phyloP scores from a whole-genome alignment of 2,113 vertebrate species.

The Mobula hypostoma region DNA sequence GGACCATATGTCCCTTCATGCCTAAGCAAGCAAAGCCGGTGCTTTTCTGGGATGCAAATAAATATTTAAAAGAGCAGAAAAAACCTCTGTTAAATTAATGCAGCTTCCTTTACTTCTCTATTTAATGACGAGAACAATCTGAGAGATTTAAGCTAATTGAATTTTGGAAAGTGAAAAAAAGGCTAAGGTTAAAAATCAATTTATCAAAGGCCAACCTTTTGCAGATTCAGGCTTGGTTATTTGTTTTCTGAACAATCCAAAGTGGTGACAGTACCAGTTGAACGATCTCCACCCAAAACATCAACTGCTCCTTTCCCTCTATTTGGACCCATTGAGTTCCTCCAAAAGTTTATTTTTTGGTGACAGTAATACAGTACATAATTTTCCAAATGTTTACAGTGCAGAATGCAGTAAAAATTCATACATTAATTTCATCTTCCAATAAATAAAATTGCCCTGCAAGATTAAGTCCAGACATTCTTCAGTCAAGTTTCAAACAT shows the following conservation, averaged over 20 bases:
- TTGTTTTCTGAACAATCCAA: not conserved
- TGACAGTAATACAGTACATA: not conserved
- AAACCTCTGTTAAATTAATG: not conserved
- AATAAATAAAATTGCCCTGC: not conserved
- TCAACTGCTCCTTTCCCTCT: no score
- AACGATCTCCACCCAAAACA: no score
- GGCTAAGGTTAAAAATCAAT: not conserved
- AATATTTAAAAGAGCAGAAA: not conserved
- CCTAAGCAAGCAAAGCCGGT: no score
- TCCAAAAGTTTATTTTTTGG: no score
- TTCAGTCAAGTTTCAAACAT: not conserved
- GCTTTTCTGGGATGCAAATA: not conserved
- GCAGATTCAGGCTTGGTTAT: not conserved
- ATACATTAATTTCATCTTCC: not conserved
- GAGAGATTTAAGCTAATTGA: conserved; percentile 6
- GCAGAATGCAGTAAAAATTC: not conserved
- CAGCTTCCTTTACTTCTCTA: not conserved
- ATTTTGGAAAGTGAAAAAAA: not conserved
- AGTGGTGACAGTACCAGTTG: not conserved
- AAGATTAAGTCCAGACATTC: not conserved
- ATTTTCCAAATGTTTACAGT: not conserved
- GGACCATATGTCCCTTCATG: no score
- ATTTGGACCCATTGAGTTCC: no score
- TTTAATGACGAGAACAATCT: not conserved
- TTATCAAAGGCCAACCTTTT: not conserved